Evolutionary conservation across 2,797 vertebrate genomes (phyloP), one percentile per base, ranked within the genome.

Genomic region (Pangasius sanitwongsei): DNA sequence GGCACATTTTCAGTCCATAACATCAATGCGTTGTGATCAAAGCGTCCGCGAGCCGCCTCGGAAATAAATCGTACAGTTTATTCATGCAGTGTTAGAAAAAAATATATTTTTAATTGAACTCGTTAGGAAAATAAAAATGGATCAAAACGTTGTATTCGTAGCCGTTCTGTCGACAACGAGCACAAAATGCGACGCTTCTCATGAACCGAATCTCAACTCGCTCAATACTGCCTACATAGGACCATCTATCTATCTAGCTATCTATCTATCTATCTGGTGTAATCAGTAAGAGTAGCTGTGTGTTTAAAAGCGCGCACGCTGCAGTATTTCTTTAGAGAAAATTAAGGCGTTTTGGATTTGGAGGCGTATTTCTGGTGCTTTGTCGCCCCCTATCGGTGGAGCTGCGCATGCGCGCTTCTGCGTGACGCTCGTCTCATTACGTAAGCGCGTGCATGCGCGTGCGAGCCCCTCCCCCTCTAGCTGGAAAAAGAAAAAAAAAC

Each of bases 401-500:
- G 4, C 0, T 2, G n/a, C 7, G 31, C 44, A 6, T 6, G 25
- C 16, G n/a, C 16, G 23, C 6, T 15, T 23, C 18, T 87, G 93
- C 77, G 57, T 92, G 92, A 90, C 91, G 90, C 88, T 90, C 74
- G 50, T 31, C 20, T 37, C 28, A 89, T 90, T 89, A 85, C 96
- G 96, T 93, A 95, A 95, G 96, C 75, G 48, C 86, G 86, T 87
- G 28, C 72, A 61, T n/a, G 57, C 59, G 96, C 95, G 96, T 96
- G 95, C 95, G 94, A 89, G 95, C 94, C 96, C 95, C 96, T 95
- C 95, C 95, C 96, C 96, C 96, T 81, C n/a, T 83, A 95, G 93
- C 96, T 96, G 95, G 95, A 95, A 96, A 96, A 96, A 95, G 93
- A 95, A 96, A 95, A 94, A 94, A 96, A 95, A 93, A 37, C 37